Evolutionary conservation across 1,140 invertebrate species (phyloP).

Genomic region (Cherax destructor): DNA sequence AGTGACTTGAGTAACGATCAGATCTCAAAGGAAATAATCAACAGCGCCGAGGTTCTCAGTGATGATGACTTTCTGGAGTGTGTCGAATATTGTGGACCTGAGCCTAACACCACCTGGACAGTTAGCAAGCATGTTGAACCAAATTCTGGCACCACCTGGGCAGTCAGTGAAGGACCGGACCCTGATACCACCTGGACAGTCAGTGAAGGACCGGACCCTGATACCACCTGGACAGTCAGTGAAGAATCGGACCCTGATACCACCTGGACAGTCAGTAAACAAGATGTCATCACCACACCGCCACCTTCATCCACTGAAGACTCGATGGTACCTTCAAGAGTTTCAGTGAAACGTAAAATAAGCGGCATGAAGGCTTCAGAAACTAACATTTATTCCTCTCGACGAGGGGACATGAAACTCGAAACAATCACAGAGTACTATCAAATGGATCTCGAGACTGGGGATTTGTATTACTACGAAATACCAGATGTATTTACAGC

Average conservation of each 20-base stretch:
- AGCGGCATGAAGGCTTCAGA: too few relatives aligned
- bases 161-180: slow-evolving; percentile 3
- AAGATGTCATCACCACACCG: background rate
- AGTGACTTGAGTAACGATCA: too few relatives aligned
- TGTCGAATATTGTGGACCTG: background rate
- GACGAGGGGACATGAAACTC: background rate
- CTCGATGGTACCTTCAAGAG: background rate
- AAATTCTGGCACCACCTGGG: slow-evolving; percentile 1
- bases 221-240: slow-evolving; percentile 5
- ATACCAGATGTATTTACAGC: background rate
- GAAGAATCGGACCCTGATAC: slow-evolving; percentile 9
- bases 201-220: background rate
- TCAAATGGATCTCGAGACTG: slow-evolving; percentile 16
- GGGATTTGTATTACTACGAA: slow-evolving; percentile 21
- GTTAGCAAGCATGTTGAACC: background rate
- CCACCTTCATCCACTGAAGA: background rate
- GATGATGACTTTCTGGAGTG: background rate
- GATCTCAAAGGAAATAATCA: background rate
- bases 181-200: too few relatives aligned
- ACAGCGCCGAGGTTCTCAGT: background rate
- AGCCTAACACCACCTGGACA: slow-evolving; percentile 1
- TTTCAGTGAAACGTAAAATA: background rate
- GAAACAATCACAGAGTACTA: slow-evolving; percentile 28
- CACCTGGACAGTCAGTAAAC: background rate
- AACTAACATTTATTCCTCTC: background rate